Percentiles rank a stretch among this genome's conserved stretches.
Evolutionary conservation across 2,797 vertebrate species (phyloP).

Genomic region (Sebastolobus altivelis): DNA sequence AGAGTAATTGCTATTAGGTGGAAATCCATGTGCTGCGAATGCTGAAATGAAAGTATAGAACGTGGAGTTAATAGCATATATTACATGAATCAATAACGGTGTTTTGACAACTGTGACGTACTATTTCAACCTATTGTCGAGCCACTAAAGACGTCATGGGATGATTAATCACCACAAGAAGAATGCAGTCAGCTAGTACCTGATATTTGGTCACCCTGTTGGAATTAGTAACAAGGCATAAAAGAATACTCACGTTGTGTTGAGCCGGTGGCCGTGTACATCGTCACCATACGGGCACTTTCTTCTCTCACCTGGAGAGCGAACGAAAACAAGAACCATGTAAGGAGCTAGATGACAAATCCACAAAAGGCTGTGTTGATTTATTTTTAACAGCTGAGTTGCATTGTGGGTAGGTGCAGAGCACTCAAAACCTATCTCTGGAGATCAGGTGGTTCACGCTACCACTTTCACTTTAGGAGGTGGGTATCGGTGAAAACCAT

Average conservation of each 20-base stretch:
- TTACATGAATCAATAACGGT: constrained; percentile 54
- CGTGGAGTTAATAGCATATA: constrained; percentile 76
- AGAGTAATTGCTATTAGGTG: constrained; percentile 86
- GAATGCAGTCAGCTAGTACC: constrained; percentile 43
- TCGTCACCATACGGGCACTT: constrained; percentile 68
- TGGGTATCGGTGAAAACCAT: constrained; percentile 80
- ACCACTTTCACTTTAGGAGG: constrained; percentile 80
- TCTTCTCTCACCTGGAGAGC: constrained; percentile 81
- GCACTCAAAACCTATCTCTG: constrained; percentile 70
- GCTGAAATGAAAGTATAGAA: constrained; percentile 88
- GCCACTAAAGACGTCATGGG: constrained; percentile 56
- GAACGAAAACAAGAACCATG: neutral
- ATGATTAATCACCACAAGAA: constrained; percentile 60
- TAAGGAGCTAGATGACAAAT: constrained; percentile 7
- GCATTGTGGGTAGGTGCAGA: constrained; percentile 81
- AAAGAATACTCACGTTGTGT: constrained; percentile 80
- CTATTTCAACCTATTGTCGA: constrained; percentile 63
- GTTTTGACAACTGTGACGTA: constrained; percentile 67
- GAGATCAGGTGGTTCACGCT: constrained; percentile 80
- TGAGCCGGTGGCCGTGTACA: constrained; percentile 82
- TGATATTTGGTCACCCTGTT: constrained; percentile 45
- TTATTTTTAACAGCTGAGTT: neutral
- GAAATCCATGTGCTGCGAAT: constrained; percentile 86
- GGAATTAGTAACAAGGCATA: constrained; percentile 20
- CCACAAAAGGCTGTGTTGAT: neutral